These are phyloP conservation scores for Philopotamus ludificatus DNA, from an alignment of 1,140 invertebrate genomes.

Conservation along the genomic window DNA sequence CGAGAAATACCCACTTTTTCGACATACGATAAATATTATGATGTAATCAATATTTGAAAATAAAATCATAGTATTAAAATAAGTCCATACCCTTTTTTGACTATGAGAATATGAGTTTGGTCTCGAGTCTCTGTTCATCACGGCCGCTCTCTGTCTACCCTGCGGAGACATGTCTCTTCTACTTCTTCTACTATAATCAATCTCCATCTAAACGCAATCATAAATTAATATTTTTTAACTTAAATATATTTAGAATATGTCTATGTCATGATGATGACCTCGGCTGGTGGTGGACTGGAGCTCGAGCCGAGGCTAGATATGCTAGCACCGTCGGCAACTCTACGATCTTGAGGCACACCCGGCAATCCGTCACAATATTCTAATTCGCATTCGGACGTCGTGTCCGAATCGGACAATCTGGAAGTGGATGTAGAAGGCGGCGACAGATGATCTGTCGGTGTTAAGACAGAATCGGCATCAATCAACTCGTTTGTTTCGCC, in stretches of 20 bases:
- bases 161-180: constrained; percentile 77
- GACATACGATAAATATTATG: no score
- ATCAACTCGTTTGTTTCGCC: constrained; percentile 50
- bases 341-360: constrained; percentile 43
- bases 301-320: constrained; percentile 87
- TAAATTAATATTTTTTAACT: no score
- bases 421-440: constrained; percentile 85
- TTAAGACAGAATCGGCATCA: constrained; percentile 60
- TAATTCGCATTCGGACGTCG: constrained; percentile 84
- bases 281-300: constrained; percentile 67
- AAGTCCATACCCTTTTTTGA: constrained; percentile 51
- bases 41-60: no score
- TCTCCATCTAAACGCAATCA: constrained; percentile 46
- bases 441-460: constrained; percentile 84
- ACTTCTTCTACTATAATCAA: constrained; percentile 54
- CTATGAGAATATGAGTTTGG: constrained; percentile 40
- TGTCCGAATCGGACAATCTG: constrained; percentile 88
- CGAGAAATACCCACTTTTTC: neutral
- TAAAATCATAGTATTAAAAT: no score
- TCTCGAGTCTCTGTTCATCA: constrained; percentile 55
- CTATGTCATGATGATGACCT: constrained; percentile 44
- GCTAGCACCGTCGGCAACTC: constrained; percentile 72
- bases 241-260: no score
- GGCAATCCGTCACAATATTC: constrained; percentile 67
- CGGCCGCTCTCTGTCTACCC: constrained; percentile 67